Conservation (phyloP, 23 tunicate species). For the Styela clava region DNA sequence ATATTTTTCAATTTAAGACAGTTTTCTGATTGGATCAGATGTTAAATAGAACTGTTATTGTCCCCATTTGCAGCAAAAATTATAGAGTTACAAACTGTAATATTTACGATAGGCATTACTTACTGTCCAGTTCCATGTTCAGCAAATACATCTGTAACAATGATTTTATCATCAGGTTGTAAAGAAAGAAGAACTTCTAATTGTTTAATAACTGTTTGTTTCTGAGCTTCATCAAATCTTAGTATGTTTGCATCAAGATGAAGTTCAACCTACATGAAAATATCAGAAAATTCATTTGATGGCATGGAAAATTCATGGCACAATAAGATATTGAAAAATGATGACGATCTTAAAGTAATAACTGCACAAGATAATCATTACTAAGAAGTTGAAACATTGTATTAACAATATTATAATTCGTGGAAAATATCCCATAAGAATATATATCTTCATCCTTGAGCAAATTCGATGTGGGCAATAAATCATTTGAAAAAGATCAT, state of each 20-base stretch:
- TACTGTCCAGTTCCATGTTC: constrained; percentile 69
- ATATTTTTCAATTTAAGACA: too few relatives aligned
- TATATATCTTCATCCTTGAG: too few relatives aligned
- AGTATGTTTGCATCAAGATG: constrained; percentile 30
- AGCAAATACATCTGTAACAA: constrained; percentile 39
- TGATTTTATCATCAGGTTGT: constrained; percentile 36
- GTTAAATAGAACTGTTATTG: too few relatives aligned
- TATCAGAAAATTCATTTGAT: not conserved
- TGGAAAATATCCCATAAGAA: too few relatives aligned
- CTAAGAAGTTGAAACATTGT: not conserved
- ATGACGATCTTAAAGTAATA: not conserved
- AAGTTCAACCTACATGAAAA: constrained; percentile 62
- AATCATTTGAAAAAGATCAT: too few relatives aligned
- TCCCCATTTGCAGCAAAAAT: too few relatives aligned
- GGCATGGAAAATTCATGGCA: not conserved
- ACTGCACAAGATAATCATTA: not conserved
- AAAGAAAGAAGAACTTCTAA: constrained; percentile 47
- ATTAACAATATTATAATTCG: too few relatives aligned
- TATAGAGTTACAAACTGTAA: too few relatives aligned
- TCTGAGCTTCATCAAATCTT: constrained; percentile 31
- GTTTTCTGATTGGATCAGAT: too few relatives aligned
- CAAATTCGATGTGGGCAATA: too few relatives aligned
- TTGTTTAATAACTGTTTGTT: constrained; percentile 41
- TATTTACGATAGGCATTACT: too few relatives aligned
- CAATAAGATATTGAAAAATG: not conserved